A percentile compares a stretch with the other conserved stretches of the same genome.
Evolutionary conservation across 2,888 invertebrate species (phyloP).

Genomic region (Cataglyphis altisquamis): DNA sequence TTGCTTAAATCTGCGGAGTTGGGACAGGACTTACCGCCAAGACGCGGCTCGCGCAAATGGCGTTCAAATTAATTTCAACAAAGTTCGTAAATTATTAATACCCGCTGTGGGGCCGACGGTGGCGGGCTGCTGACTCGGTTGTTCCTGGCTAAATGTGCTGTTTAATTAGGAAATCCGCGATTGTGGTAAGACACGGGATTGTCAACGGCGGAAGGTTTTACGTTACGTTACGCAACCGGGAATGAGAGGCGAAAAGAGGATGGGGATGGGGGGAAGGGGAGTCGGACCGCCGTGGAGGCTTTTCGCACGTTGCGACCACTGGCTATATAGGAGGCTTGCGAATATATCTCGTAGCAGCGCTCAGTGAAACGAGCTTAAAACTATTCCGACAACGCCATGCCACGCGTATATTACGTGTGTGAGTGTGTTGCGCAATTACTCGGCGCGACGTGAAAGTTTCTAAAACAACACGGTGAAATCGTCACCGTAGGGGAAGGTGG

Average conservation of each 20-base stretch:
- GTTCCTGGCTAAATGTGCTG: slow-evolving; percentile 75
- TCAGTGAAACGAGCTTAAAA: slow-evolving; percentile 69
- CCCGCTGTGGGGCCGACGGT: slow-evolving; percentile 62
- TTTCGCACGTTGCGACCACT: slow-evolving; percentile 58
- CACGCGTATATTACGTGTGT: background rate
- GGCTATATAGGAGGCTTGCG: slow-evolving; percentile 55
- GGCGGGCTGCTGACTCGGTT: slow-evolving; percentile 75
- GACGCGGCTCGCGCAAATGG: slow-evolving; percentile 75
- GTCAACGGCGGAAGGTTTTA: slow-evolving; percentile 65
- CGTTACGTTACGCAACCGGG: slow-evolving; percentile 14
- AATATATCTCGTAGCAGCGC: slow-evolving; percentile 43
- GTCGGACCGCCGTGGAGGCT: slow-evolving; percentile 18
- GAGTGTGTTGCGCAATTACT: slow-evolving; percentile 44
- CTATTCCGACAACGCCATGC: slow-evolving; percentile 60
- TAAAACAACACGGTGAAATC: slow-evolving; percentile 58
- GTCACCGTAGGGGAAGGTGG: slow-evolving; percentile 3
- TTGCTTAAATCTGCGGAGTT: slow-evolving; percentile 74
- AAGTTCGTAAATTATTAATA: slow-evolving; percentile 80
- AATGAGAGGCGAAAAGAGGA: background rate
- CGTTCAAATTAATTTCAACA: slow-evolving; percentile 79
- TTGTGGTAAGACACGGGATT: slow-evolving; percentile 72
- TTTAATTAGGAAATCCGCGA: slow-evolving; percentile 81
- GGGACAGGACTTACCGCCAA: slow-evolving; percentile 69
- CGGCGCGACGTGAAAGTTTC: slow-evolving; percentile 41
- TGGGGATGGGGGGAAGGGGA: background rate